phyloP scores from a whole-genome alignment of 1,140 invertebrate genomes.

The Meteorus sp. region DNA sequence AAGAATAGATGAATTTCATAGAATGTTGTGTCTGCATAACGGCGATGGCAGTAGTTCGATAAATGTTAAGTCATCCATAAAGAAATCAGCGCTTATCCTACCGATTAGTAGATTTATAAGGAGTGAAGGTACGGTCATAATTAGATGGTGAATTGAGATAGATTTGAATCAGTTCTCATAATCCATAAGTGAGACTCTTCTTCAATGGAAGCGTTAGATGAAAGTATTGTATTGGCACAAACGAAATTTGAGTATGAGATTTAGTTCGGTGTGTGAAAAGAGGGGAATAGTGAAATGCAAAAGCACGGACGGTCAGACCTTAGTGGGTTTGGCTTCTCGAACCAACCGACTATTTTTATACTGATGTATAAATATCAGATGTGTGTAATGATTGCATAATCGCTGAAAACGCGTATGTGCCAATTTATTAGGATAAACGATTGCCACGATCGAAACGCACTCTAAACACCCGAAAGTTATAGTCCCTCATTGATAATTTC shows the following conservation, averaged over 20 bases:
- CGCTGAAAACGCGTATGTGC: slow-evolving; percentile 17
- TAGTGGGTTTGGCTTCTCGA: slow-evolving; percentile 21
- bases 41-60: too few species aligned
- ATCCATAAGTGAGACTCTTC: background rate
- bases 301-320: slow-evolving; percentile 15
- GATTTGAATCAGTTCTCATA: background rate
- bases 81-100: too few species aligned
- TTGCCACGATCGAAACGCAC: background rate
- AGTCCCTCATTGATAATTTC: too few species aligned
- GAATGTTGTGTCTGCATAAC: too few species aligned
- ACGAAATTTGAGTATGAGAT: slow-evolving; percentile 7
- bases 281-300: background rate
- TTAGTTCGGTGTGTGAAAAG: background rate
- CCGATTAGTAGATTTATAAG: too few species aligned
- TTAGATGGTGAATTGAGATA: too few species aligned
- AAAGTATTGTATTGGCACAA: background rate
- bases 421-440: slow-evolving; percentile 29
- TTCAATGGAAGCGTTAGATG: background rate
- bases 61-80: too few species aligned
- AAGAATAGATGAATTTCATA: too few species aligned
- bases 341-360: slow-evolving; percentile 5
- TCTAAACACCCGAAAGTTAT: background rate
- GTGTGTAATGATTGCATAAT: slow-evolving; percentile 23
- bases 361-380: slow-evolving; percentile 24
- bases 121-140: too few species aligned